Base-by-base conservation (phyloP, 2,888 invertebrate genomes). In the Desoria tigrina region DNA sequence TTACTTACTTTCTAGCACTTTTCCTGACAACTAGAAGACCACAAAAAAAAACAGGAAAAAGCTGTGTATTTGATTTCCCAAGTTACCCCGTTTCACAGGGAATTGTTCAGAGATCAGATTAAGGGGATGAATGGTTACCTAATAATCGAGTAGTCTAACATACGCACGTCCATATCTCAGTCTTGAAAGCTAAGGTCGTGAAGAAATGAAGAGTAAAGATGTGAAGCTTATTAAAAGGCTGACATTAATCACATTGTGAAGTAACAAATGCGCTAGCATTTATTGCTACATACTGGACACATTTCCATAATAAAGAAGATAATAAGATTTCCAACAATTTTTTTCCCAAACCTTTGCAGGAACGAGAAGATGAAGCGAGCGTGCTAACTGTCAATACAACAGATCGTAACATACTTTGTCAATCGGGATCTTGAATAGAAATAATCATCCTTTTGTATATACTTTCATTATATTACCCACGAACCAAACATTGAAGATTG, bases 351-450 rank as follows among this genome's bases (percentile, higher is more conserved):
- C n/a, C n/a, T n/a, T n/a, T 49, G 11, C 49, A 49, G 9, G 9
- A 11, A 49, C 9, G 9, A 9, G 11, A 49, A 49, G 9, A 16
- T 24, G 27, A 26, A 7, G 26, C 21, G 27, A 53, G 18, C 53
- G 53, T 53, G 53, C 27, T 53, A 24, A 53, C 6, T 26, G 23
- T 53, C 53, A 53, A 53, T 9, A 53, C 24, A 53, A 53, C n/a
- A n/a, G n/a, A n/a, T n/a, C n/a, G n/a, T n/a, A n/a, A n/a, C 27
- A 53, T 26, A 53, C 23, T 53, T 53, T 53, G 53, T 53, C 53
- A 53, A 53, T 53, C 11, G 53, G 53, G 26, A 53, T 24, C 23
- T 53, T n/a, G 6, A 24, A 53, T 21, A 26, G 53, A 21, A 53
- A 53, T 53, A 53, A 53, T 53, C n/a, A 24, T 24, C 18, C 53